A percentile compares a stretch with the other conserved stretches of the same genome.
Evolutionary conservation across 2,888 invertebrate genomes (phyloP).

Genomic region (Amphimallon solstitiale): DNA sequence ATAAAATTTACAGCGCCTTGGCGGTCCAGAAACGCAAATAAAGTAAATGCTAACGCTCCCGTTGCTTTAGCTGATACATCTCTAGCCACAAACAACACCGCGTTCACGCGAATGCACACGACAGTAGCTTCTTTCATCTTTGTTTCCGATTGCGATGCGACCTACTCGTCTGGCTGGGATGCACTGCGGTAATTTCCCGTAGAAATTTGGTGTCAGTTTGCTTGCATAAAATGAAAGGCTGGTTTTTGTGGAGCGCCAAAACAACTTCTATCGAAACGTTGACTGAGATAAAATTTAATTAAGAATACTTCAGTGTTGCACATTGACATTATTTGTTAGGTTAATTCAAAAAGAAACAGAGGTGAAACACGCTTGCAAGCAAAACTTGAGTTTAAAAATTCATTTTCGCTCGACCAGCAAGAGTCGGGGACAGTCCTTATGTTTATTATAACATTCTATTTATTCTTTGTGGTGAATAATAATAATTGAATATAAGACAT

Average conservation of each 20-base stretch:
- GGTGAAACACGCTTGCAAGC: too few species aligned
- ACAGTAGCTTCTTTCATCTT: not conserved
- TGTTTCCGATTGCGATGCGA: not conserved
- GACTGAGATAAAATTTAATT: conserved; percentile 31
- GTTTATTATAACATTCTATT: too few species aligned
- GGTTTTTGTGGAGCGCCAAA: conserved; percentile 17
- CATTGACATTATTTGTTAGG: too few species aligned
- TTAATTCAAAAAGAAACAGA: too few species aligned
- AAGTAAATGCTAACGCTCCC: conserved; percentile 24
- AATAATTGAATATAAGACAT: too few species aligned
- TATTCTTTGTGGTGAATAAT: too few species aligned
- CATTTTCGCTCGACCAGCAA: too few species aligned
- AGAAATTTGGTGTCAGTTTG: not conserved
- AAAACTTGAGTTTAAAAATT: too few species aligned
- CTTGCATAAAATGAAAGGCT: conserved; percentile 24
- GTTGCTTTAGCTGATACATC: conserved; percentile 15
- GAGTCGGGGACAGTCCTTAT: too few species aligned
- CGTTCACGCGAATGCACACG: conserved; percentile 18
- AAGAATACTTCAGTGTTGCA: not conserved
- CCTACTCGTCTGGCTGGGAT: not conserved
- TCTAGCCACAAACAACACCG: not conserved
- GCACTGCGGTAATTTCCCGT: not conserved
- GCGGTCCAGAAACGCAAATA: conserved; percentile 22
- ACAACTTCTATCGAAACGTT: conserved; percentile 3
- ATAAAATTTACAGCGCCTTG: conserved; percentile 31